Base-by-base conservation (phyloP, 2,113 vertebrate genomes). In the Galbula dea region DNA sequence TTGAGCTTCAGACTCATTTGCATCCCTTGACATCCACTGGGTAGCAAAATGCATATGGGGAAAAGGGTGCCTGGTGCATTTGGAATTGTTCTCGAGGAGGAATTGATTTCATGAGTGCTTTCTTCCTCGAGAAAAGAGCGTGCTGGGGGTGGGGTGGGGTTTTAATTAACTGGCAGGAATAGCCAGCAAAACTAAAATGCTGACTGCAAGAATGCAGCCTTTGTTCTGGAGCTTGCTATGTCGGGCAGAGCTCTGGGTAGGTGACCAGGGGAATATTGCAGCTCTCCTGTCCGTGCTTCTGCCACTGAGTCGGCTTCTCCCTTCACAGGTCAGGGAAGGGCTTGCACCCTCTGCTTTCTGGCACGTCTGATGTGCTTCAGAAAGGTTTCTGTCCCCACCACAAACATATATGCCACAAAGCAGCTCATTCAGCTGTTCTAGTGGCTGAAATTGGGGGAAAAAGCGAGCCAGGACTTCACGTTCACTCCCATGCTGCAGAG, bases 1-100 rank as follows among this genome's bases (percentile, higher is more conserved):
- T 68, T 96, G 95, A 75, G 92, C 95, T 93, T 65, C 94, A 71
- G 74, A 4, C 79, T 86, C 83, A 96, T 97, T 97, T 97, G 69
- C 97, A 97, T 97, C 94, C 91, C 95, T 92, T 95, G 96, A 92
- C 89, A 96, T 85, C 76, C n/a, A n/a, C 45, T 45, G 94, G 86
- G 43, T 93, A 83, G 92, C 80, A 93, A 59, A 73, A 92, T 46
- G 86, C 89, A 39, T 22, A 21, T 7, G 61, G 74, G 57, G 67
- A 39, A 88, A 72, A 71, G 86, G 79, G 54, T 26, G 32, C 84
- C 6, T 2, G 15, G 66, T n/a, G 83, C 79, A 80, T 86, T 66
- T 87, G 55, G 48, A 83, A 86, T 85, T 76, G 36, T 54, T 41
- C 63, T 71, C 37, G 57, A 65, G 65, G 62, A 65, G 71, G 63